Percentiles rank a stretch among this genome's conserved stretches.
Conservation (phyloP, 2,113 vertebrate genomes). For the Rhineura floridana region DNA sequence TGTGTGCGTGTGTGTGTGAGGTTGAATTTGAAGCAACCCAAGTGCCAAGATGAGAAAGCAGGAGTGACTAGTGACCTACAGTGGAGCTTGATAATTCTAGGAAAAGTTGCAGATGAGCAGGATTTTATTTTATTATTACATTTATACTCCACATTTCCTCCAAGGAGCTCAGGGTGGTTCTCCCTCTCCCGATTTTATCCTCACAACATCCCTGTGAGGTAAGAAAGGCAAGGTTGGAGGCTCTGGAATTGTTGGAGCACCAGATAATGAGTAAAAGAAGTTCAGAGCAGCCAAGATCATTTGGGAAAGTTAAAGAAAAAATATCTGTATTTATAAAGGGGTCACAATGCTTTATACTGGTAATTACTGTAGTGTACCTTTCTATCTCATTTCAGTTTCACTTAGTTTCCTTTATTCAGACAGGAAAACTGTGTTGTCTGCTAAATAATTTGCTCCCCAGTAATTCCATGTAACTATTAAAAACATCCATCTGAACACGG, state of each 20-base stretch:
- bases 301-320: not conserved
- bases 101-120: not conserved
- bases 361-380: not conserved
- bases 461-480: not conserved
- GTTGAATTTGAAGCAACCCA: not conserved
- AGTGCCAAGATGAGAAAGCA: not conserved
- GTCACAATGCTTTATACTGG: not conserved
- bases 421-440: not conserved
- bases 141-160: too few species aligned
- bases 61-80: not conserved
- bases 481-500: not conserved
- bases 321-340: not conserved
- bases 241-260: not conserved
- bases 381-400: not conserved
- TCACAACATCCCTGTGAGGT: too few species aligned
- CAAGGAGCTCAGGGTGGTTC: too few species aligned
- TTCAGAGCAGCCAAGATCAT: not conserved
- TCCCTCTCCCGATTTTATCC: too few species aligned
- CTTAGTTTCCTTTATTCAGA: constrained; percentile 32
- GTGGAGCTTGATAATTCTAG: not conserved
- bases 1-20: too few species aligned
- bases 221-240: too few species aligned
- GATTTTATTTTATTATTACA: too few species aligned
- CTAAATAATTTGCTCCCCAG: not conserved
- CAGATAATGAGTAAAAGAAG: not conserved